Percentiles rank a stretch among this genome's conserved stretches.
phyloP scores from a whole-genome alignment of 2,797 vertebrate species.

The Lindbergichthys nudifrons region DNA sequence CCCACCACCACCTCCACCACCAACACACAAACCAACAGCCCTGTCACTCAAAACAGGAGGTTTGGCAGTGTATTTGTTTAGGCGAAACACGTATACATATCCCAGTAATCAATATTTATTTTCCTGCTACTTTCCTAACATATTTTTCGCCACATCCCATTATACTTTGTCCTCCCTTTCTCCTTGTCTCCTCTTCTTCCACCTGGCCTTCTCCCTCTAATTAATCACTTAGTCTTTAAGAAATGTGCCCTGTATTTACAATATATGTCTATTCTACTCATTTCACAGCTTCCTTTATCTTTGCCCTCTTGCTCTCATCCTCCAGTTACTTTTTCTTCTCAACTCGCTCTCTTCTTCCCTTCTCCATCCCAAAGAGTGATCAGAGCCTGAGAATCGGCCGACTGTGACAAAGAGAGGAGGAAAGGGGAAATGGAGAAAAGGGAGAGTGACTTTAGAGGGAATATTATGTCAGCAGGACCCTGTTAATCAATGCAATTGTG shows the following conservation, averaged over 20 bases:
- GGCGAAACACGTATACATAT: conserved; percentile 82
- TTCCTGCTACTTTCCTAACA: conserved; percentile 73
- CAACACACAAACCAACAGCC: conserved; percentile 12
- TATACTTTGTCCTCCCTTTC: conserved; percentile 32
- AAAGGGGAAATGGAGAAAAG: conserved; percentile 40
- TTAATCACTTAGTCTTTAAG: conserved; percentile 28
- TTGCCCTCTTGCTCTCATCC: conserved; percentile 45
- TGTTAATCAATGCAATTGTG: conserved; percentile 83
- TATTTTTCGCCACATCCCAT: conserved; percentile 67
- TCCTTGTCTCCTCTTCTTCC: conserved; percentile 18
- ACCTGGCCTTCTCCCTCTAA: conserved; percentile 31
- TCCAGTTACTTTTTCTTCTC: conserved; percentile 47
- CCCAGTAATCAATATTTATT: conserved; percentile 81
- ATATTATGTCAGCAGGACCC: conserved; percentile 76
- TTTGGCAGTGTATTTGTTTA: conserved; percentile 79
- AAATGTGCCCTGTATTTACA: conserved; percentile 39
- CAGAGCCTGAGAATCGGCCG: conserved; percentile 78
- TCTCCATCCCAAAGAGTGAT: conserved; percentile 70
- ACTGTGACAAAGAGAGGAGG: conserved; percentile 61
- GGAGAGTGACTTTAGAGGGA: conserved; percentile 67
- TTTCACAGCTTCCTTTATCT: conserved; percentile 32
- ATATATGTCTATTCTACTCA: conserved; percentile 34
- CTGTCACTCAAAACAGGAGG: conserved; percentile 75
- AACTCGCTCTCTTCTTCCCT: conserved; percentile 20
- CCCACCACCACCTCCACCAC: not conserved